These are phyloP conservation scores for Phyllotis vaccarum DNA, from an alignment of 2,797 vertebrate genomes.

Conservation along the genomic window DNA sequence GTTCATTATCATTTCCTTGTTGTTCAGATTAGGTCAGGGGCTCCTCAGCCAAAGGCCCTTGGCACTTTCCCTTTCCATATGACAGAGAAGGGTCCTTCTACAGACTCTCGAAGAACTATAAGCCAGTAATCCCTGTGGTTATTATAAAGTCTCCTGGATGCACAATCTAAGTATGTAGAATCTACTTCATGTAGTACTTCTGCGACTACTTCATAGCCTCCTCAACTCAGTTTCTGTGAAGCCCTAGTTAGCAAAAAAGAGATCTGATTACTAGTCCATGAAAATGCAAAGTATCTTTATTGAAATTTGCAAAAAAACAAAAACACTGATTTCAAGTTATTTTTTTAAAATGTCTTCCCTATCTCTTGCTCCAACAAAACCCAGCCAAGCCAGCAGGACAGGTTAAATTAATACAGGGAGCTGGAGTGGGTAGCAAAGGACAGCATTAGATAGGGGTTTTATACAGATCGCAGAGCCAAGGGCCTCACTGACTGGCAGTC, in stretches of 20 bases:
- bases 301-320: conserved; percentile 71
- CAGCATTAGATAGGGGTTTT: neutral
- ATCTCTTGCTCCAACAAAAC: conserved; percentile 55
- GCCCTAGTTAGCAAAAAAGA: conserved; percentile 47
- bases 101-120: neutral
- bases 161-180: neutral
- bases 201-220: neutral
- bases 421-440: neutral
- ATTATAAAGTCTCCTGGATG: neutral
- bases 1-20: neutral
- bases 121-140: neutral
- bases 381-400: conserved; percentile 67
- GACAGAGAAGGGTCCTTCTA: neutral
- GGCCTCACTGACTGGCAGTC: neutral
- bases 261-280: conserved; percentile 26
- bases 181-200: too few relatives aligned
- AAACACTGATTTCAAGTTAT: conserved; percentile 74
- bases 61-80: neutral
- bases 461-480: neutral
- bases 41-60: neutral
- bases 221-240: neutral
- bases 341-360: conserved; percentile 54
- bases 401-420: conserved; percentile 27
- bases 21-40: neutral
- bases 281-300: conserved; percentile 74